A percentile compares a stretch with the other conserved stretches of the same genome.
phyloP scores from a whole-genome alignment of 2,113 vertebrate genomes.

The Thamnophis sirtalis region DNA sequence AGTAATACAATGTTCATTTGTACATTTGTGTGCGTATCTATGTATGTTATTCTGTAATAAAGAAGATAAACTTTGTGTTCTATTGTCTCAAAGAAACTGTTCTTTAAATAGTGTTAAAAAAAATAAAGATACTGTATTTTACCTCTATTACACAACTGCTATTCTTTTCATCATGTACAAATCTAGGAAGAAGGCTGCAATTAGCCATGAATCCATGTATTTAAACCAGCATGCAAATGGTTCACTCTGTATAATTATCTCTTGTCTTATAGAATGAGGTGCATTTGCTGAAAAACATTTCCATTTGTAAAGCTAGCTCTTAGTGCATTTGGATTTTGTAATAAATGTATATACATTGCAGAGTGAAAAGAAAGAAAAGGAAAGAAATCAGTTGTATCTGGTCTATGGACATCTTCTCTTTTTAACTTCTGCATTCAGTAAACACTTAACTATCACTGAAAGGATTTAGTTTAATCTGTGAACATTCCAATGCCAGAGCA shows the following conservation, averaged over 20 bases:
- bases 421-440: neutral
- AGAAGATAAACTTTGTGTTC: neutral
- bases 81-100: constrained; percentile 14
- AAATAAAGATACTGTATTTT: neutral
- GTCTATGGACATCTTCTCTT: neutral
- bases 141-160: constrained; percentile 2
- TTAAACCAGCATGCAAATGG: constrained; percentile 31
- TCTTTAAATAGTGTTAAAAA: constrained; percentile 41
- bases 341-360: neutral
- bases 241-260: constrained; percentile 12
- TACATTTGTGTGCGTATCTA: neutral
- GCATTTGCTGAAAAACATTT: constrained; percentile 32
- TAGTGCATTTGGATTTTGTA: neutral
- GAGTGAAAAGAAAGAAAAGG: neutral
- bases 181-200: constrained; percentile 36
- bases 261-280: constrained; percentile 32
- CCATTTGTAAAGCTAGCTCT: constrained; percentile 3
- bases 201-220: constrained; percentile 37
- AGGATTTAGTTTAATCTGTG: neutral
- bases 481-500: neutral
- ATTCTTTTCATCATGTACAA: constrained; percentile 4
- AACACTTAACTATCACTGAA: neutral
- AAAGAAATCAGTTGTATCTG: constrained; percentile 1
- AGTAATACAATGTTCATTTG: neutral
- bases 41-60: neutral